Evolutionary conservation across 1,140 invertebrate species (phyloP).

Genomic region (Limonius californicus): DNA sequence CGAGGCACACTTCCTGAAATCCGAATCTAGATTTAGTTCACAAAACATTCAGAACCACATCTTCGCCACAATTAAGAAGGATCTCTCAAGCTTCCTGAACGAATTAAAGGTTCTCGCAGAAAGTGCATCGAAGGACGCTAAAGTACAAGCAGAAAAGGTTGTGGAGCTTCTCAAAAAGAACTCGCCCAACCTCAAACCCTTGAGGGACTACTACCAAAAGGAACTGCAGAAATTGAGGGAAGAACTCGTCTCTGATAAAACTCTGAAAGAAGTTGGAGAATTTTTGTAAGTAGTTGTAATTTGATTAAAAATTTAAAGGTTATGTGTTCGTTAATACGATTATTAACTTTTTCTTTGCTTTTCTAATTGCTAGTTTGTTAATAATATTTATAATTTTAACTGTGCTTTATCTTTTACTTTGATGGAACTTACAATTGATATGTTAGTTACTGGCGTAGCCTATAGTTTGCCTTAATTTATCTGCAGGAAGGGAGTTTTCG

Average conservation of each 20-base stretch:
- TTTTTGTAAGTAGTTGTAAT: slow-evolving; percentile 51
- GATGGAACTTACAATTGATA: no score
- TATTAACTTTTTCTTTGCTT: no score
- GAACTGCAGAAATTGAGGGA: slow-evolving; percentile 59
- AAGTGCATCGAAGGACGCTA: slow-evolving; percentile 36
- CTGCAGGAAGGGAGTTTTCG: slow-evolving; percentile 50
- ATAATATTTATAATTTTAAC: no score
- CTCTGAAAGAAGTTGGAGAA: slow-evolving; percentile 60
- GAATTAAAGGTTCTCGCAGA: slow-evolving; percentile 38
- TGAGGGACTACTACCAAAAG: slow-evolving; percentile 54
- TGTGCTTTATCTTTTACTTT: no score
- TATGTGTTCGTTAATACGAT: no score
- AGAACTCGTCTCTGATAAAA: slow-evolving; percentile 63
- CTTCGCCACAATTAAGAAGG: slow-evolving; percentile 28
- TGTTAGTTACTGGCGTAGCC: neutral
- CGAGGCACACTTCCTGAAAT: slow-evolving; percentile 64
- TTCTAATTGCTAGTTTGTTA: no score
- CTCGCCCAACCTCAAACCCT: slow-evolving; percentile 56
- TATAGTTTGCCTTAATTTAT: slow-evolving; percentile 8
- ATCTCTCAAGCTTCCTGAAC: slow-evolving; percentile 30
- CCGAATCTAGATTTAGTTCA: slow-evolving; percentile 58
- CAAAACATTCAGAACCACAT: slow-evolving; percentile 53
- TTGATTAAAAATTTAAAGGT: neutral
- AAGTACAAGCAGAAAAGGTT: slow-evolving; percentile 38
- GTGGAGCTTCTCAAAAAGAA: slow-evolving; percentile 54